Conservation (phyloP, 2,797 vertebrate species). For the Pterois miles region DNA sequence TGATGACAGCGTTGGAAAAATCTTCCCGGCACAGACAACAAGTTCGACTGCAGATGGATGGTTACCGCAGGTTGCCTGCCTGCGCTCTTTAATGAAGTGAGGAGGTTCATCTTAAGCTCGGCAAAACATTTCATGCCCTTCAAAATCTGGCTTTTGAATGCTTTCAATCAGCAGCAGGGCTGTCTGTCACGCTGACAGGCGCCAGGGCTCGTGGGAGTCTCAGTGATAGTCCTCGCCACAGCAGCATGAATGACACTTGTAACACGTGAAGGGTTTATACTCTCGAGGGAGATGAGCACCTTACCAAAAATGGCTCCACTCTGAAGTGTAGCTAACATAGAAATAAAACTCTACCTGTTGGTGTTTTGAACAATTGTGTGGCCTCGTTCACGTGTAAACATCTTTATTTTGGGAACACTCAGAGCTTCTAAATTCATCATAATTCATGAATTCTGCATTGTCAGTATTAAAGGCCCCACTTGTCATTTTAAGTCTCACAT, state of each 20-base stretch:
- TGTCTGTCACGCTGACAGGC: constrained; percentile 55
- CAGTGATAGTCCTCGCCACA: constrained; percentile 8
- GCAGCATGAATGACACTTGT: constrained; percentile 50
- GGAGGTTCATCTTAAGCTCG: constrained; percentile 35
- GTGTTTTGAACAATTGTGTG: neutral
- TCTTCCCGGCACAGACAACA: constrained; percentile 21
- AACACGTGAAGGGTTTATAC: constrained; percentile 32
- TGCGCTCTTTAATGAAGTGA: constrained; percentile 44
- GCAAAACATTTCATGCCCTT: constrained; percentile 44
- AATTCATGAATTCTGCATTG: too few relatives aligned
- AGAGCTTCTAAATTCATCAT: neutral
- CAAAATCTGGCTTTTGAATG: constrained; percentile 15
- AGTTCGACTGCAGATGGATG: constrained; percentile 34
- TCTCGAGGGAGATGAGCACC: constrained; percentile 12
- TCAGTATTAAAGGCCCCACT: too few relatives aligned
- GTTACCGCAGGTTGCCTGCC: constrained; percentile 15
- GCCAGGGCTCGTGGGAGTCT: constrained; percentile 40
- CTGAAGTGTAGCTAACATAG: neutral
- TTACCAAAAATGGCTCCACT: constrained; percentile 9
- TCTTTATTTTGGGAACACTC: neutral
- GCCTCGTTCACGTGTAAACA: neutral
- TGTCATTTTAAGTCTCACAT: neutral
- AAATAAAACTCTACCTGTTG: neutral
- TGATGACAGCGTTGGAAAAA: constrained; percentile 31
- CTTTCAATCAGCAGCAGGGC: constrained; percentile 43